Base-by-base conservation (phyloP, 2,888 invertebrate species). In the Sesamia inferens region DNA sequence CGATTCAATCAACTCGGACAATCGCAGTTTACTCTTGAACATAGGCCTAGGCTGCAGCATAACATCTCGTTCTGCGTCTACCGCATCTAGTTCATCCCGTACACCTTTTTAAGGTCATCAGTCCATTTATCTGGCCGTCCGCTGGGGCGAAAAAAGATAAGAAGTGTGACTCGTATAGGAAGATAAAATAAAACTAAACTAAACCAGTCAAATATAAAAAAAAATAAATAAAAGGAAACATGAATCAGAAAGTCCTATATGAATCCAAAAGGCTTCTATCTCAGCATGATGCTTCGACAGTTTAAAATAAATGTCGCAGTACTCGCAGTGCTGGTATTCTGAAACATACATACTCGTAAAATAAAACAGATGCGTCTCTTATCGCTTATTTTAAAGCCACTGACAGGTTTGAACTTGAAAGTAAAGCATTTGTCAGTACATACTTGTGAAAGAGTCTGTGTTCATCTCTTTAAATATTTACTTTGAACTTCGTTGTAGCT, bases 381-480 rank as follows among this genome's bases (percentile, higher is more conserved):
- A 62, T 63, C 16, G 11, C 47, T 66, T 64, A 47, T 64, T 71
- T 82, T 48, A 61, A 66, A 72, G 61, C 67, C 61, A 57, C 64
- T 65, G 68, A 64, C 47, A 44, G 11, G 62, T 61, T 57, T 82
- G 71, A 85, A 82, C 79, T 85, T 79, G 76, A 68, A 81, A 81
- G 51, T 80, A 68, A 81, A 81, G 51, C 79, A 80, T 75, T 74
- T 83, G 64, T 81, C 44, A 64, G 65, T 57, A 5, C 31, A 22
- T 55, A 78, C 77, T 77, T 71, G 71, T 73, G 71, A 82, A 78
- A 85, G 72, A 69, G 54, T 79, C 67, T 79, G 74, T 81, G 72
- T 85, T 68, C 58, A 72, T 78, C 64, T 73, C 51, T 75, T 67
- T 65, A 65, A 75, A 71, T 85, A 79, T 84, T 78, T 76, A 82